These are phyloP conservation scores for Canis aureus DNA, from an alignment of 2,113 vertebrate species.

Conservation along the genomic window DNA sequence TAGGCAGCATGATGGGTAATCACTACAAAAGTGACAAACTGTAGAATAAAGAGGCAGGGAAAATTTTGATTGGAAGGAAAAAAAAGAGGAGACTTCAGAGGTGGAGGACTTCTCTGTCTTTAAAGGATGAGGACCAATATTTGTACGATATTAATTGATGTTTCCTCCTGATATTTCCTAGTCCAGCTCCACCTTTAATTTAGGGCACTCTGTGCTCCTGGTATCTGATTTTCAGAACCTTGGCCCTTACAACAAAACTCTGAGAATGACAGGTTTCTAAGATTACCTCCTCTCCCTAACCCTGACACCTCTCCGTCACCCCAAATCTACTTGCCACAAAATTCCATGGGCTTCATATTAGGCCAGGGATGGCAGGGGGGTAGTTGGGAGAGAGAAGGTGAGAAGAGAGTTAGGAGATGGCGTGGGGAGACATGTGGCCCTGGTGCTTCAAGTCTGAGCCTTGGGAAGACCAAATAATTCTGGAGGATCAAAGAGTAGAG, in stretches of 20 bases:
- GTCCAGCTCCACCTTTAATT: neutral
- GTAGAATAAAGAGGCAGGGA: neutral
- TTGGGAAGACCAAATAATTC: neutral
- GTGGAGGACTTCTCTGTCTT: neutral
- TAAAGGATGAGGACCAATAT: neutral
- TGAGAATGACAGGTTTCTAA: neutral
- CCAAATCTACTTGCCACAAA: neutral
- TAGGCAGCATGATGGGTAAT: neutral
- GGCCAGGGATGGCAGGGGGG: neutral
- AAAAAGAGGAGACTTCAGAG: neutral
- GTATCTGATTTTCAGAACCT: neutral
- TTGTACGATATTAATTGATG: neutral
- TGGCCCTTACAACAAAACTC: neutral
- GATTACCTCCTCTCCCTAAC: neutral
- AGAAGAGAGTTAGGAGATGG: rapidly evolving
- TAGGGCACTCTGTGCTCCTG: neutral
- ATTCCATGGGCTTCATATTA: neutral
- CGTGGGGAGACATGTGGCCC: rapidly evolving
- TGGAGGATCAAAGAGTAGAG: neutral
- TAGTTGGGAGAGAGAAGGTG: neutral
- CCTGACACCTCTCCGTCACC: neutral
- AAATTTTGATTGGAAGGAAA: neutral
- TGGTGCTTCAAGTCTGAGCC: neutral
- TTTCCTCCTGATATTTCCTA: neutral
- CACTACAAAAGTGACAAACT: neutral